Base-by-base conservation (phyloP, 1,140 invertebrate species). In the Popillia japonica region DNA sequence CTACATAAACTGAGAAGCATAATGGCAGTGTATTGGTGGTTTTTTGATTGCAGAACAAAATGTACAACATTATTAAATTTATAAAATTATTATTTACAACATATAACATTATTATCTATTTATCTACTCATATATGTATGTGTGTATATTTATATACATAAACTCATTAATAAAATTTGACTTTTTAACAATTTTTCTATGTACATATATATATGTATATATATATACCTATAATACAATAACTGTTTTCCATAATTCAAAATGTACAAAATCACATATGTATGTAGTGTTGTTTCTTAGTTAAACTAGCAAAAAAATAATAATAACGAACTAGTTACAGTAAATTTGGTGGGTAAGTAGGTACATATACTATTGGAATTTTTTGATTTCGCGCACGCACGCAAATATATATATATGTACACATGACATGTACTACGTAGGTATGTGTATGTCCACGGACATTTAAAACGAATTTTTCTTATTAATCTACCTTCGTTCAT, bases 1-100 rank as follows among this genome's bases (percentile, higher is more conserved):
- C 27, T 34, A 34, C 27, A 34, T 34, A 34, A 34, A 34, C 4
- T 34, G 27, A 34, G 27, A 34, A 34, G 4, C 27, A 34, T 34
- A 34, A 55, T 55, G 48, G 48, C 48, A 55, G 48, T 55, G 48
- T 55, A n/a, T 55, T 17, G 48, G 48, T 55, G 48, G 48, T 55
- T 48, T 42, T 42, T 10, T 44, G 8, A 44, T 44, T 44, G 14
- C 42, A 44, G 8, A 7, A 44, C 14, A 44, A 10, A 44, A 44
- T 44, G 42, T 44, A 44, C 14, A 44, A 34, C 27, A 4, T 34
- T 44, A 44, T 7, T 44, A 10, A 10, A 2, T 44, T 44, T 44
- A 44, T 10, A 14, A 1, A 10, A 44, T 44, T 34, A 34, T 44
- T 14, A 14, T 14, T 9, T 9, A 44, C 14, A 14, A 44, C 8